Evolutionary conservation across 1,140 invertebrate species (phyloP), one percentile per base, ranked within the genome.

Genomic region (Sycophaga agraensis): DNA sequence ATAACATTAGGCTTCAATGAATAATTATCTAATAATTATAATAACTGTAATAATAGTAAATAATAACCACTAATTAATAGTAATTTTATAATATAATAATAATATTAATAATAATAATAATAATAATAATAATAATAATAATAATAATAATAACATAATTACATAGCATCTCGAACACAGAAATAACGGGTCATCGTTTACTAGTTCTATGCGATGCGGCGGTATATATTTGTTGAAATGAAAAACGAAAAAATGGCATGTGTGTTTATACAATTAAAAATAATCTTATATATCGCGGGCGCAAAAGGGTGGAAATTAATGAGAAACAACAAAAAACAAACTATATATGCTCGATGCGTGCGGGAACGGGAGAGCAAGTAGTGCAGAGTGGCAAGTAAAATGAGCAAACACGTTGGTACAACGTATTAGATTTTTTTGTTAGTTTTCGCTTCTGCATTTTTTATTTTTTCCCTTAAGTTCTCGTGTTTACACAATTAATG

Each of bases 401-500:
- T 45, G 31, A 58, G 42, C 43, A 19, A 8, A 51, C 54, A 50
- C 31, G 8, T 53, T 53, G 34, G 31, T 50, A 55, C 31, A 54
- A 59, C 31, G 50, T 64, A 68, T 67, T n/a, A n/a, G n/a, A 40
- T 64, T 64, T 66, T 68, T 69, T 65, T 72, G 67, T 68, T 66
- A 67, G 61, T 71, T 68, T 68, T 65, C 62, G 63, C 62, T 59
- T 64, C 68, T 70, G 63, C 57, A 67, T 70, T 68, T 70, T 73
- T 76, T 70, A 69, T 76, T 76, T 76, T 71, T 76, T 73, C 70
- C 73, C 69, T 75, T 76, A 72, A 75, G 69, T 78, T 74, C 71
- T 75, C 69, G 73, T 78, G 72, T 75, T 77, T 76, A 77, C 74
- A 76, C 74, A 77, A 79, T 79, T 76, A 77, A 77, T 76, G 76